Base-by-base conservation (phyloP, 2,888 invertebrate species). In the Allolobophora icterica region DNA sequence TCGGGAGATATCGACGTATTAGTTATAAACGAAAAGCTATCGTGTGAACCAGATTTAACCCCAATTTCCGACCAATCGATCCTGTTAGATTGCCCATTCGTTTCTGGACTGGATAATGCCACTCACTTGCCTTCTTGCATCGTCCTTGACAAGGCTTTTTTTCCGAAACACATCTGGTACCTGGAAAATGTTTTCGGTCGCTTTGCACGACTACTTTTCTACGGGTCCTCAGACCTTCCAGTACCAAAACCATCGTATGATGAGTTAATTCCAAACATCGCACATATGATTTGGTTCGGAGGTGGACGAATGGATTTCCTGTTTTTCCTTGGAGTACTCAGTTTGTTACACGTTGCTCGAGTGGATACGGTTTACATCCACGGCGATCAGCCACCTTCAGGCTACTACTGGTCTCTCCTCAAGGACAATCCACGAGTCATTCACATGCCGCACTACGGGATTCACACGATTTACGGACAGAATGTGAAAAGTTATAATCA, bases 261-360 rank as follows among this genome's bases (percentile, higher is more conserved):
- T 42, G 91, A 92, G 11, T 91, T 92, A 11, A 94, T 94, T 45
- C 94, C 94, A 19, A 94, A 94, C 91, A 94, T 94, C 19, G 94
- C 94, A 19, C 95, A 95, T 91, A 94, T 94, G 91, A 93, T 94
- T 8, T 94, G 94, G 94, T 93, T 94, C 91, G 93, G 94, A 4
- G 92, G 92, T 5, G 92, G 92, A 38, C 91, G 92, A 30, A 93
- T 95, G 93, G 93, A 94, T 38, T 94, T 94, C 91, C 92, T 94
- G 84, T 94, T 94, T 93, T 94, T 94, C 92, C 92, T 95, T 15
- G 94, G 94, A 90, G 93, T 94, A 30, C 89, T 94, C 21, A 94
- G 94, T 91, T 92, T 94, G 8, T 91, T 95, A 3, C 93, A 93
- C 89, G 93, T 94, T 34, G 90, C 94, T 13, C 93, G 94, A 83